phyloP scores from a whole-genome alignment of 2,888 invertebrate genomes.

The Gymnosoma rotundatum region DNA sequence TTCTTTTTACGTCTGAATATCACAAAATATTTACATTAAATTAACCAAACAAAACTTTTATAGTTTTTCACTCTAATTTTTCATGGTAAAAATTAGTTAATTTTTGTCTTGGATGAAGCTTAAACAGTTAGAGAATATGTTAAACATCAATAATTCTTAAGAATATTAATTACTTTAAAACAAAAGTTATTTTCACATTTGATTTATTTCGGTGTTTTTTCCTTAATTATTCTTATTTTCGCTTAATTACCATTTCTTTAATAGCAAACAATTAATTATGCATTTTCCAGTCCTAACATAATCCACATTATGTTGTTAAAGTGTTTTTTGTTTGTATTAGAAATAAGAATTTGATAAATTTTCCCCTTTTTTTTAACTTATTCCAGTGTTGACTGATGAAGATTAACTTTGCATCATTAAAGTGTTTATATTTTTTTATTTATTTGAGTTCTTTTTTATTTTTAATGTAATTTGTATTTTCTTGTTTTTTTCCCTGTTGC shows the following conservation, averaged over 20 bases:
- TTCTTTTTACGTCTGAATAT: background rate
- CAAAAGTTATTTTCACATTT: background rate
- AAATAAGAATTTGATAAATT: background rate
- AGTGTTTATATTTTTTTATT: background rate
- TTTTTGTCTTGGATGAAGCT: background rate
- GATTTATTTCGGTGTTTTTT: background rate
- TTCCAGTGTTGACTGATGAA: background rate
- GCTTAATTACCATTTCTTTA: background rate
- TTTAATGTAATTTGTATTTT: background rate
- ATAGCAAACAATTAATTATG: background rate
- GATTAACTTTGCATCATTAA: background rate
- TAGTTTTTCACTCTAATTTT: background rate
- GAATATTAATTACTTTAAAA: background rate
- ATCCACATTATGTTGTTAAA: background rate
- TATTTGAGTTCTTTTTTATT: background rate
- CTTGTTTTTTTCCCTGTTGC: background rate
- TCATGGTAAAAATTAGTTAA: constrained; percentile 1
- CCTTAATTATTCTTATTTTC: background rate
- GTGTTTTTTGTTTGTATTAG: background rate
- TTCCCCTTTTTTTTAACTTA: background rate
- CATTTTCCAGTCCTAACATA: background rate
- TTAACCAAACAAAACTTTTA: background rate
- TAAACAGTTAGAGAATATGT: background rate
- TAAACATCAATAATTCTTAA: background rate
- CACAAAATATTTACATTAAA: constrained; percentile 2